These are phyloP conservation scores for Adelosebastes latens DNA, from an alignment of 2,797 vertebrate species.

Conservation along the genomic window DNA sequence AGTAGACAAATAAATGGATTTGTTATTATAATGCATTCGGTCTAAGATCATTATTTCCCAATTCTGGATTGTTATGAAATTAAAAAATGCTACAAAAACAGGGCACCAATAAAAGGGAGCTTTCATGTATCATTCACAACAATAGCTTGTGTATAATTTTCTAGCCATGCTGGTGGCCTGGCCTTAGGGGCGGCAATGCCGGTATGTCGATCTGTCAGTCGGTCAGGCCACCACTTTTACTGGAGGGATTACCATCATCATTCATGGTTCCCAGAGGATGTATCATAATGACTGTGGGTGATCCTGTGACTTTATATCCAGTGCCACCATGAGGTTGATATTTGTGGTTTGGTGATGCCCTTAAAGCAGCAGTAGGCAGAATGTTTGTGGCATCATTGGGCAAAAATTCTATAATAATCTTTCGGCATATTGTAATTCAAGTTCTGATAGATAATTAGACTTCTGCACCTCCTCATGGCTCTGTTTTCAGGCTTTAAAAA, in stretches of 20 bases:
- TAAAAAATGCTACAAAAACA: not conserved
- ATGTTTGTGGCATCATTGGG: too few relatives aligned
- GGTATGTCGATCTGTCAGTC: not conserved
- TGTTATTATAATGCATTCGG: not conserved
- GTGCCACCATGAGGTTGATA: not conserved
- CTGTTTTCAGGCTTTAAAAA: too few relatives aligned
- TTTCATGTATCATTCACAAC: not conserved
- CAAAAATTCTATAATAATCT: too few relatives aligned
- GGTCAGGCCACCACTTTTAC: not conserved
- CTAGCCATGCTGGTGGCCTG: accelerated
- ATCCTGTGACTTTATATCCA: not conserved
- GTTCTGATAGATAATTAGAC: too few relatives aligned
- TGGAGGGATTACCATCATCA: not conserved
- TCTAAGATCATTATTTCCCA: not conserved
- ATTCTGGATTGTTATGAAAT: not conserved
- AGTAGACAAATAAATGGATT: not conserved
- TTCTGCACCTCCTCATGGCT: too few relatives aligned
- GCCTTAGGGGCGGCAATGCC: not conserved
- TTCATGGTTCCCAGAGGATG: not conserved
- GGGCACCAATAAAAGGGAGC: not conserved
- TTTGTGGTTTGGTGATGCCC: not conserved
- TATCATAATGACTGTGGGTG: too few relatives aligned
- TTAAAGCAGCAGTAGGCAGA: not conserved
- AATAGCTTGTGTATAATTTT: not conserved
- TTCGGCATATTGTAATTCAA: too few relatives aligned